Base-by-base conservation (phyloP, 2,888 invertebrate genomes). In the Rhogogaster chlorosoma region DNA sequence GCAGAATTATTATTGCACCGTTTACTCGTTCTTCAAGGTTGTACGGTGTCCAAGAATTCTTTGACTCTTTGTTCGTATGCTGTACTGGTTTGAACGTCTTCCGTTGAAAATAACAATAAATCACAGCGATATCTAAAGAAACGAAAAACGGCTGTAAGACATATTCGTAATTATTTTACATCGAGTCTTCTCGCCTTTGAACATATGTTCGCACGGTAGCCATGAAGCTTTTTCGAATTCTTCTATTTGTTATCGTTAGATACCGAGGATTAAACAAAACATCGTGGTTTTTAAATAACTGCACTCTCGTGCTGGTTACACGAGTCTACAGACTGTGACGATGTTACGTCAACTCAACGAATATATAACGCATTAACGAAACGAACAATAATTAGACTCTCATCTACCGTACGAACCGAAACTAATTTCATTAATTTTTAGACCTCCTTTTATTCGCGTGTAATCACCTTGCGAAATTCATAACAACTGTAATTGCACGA, bases 21-120 rank as follows among this genome's bases (percentile, higher is more conserved):
- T 57, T 85, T 85, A 85, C 82, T 85, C 84, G 70, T 42, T 70
- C 67, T 42, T 70, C 84, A 85, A 85, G 84, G 84, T 85, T 85
- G 70, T 45, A 49, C 70, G 38, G 22, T 70, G 70, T 85, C 82
- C 71, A 67, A 80, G 84, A 78, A 85, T 71, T 82, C 67, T 67
- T 80, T 57, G 64, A 42, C 71, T 85, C 84, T 85, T 85, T 84
- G 84, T 85, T 85, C 82, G 32, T 57, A 26, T 22, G 4, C 26
- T 22, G 26, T 71, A 71, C n/a, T 75, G 49, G 29, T 53, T 53
- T 18, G 77, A 77, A 77, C 49, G 22, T 80, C 38, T 80, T 80
- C 38, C 80, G 22, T 22, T 36, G 22, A 1, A 77, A n/a, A 77
- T 77, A 53, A 49, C 29, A 53, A 53, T 53, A 53, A 53, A 78